A percentile compares a stretch with the other conserved stretches of the same genome.
Conservation (phyloP, 2,113 vertebrate species). For the Scopus umbretta region DNA sequence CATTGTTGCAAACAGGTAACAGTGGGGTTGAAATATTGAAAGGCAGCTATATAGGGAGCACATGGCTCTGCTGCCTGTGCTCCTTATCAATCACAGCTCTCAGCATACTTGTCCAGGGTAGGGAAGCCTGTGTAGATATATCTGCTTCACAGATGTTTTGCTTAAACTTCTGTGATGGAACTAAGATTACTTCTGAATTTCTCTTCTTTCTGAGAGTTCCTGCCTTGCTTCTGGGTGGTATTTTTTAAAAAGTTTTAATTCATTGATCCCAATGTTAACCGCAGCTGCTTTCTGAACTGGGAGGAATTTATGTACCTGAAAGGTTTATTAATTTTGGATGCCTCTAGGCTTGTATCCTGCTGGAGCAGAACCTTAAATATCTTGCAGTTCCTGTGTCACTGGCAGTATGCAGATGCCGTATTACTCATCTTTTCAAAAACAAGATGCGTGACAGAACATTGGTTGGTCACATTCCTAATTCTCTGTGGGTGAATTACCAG, state of each 20-base stretch:
- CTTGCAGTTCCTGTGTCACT: background rate
- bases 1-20: constrained; percentile 94
- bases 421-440: background rate
- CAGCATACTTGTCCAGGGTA: background rate
- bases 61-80: background rate
- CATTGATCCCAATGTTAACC: background rate
- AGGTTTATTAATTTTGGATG: background rate
- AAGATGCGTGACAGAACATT: background rate
- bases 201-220: background rate
- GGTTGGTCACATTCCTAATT: background rate
- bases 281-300: background rate
- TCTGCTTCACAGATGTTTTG: background rate
- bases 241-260: background rate
- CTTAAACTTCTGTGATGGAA: background rate
- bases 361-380: background rate
- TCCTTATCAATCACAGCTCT: background rate
- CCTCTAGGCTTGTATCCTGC: background rate
- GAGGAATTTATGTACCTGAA: background rate
- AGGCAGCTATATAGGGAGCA: background rate
- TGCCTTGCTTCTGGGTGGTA: background rate
- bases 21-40: background rate
- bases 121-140: background rate
- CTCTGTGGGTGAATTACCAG: background rate
- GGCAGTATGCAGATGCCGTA: background rate
- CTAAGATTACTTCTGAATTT: background rate